Evolutionary conservation across 37 sponge, comb jelly and placozoan genomes (phyloP).

Genomic region (Tethya wilhelma): DNA sequence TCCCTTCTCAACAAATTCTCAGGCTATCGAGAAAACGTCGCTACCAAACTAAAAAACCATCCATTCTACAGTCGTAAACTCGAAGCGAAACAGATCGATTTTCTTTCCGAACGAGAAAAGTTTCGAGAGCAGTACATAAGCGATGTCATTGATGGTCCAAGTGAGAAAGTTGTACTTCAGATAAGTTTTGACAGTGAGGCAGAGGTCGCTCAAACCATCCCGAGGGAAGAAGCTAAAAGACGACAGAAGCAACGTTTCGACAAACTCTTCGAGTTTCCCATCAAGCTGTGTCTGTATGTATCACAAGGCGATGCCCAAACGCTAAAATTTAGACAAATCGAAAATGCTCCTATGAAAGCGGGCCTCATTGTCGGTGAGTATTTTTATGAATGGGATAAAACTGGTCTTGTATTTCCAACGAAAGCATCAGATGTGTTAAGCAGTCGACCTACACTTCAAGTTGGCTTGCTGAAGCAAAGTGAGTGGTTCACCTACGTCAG

Average conservation of each 20-base stretch:
- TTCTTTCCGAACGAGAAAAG: constrained; percentile 2
- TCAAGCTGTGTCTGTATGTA: not conserved
- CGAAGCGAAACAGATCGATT: not conserved
- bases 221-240: not conserved
- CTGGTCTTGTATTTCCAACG: constrained; percentile 1
- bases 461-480: not conserved
- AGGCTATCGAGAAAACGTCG: constrained; percentile 5
- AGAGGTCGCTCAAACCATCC: not conserved
- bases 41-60: not conserved
- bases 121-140: not conserved
- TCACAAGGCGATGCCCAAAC: not conserved
- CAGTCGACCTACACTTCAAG: not conserved
- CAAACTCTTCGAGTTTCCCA: not conserved
- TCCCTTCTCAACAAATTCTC: too few species aligned
- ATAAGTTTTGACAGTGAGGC: not conserved
- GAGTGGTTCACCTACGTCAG: not conserved
- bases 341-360: not conserved
- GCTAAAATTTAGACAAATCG: too few species aligned
- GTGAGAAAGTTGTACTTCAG: not conserved
- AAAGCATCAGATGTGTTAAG: not conserved
- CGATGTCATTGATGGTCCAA: not conserved
- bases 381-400: not conserved
- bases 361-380: not conserved
- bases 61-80: not conserved
- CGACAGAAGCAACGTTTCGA: too few species aligned